phyloP scores from a whole-genome alignment of 2,797 vertebrate genomes.

The Selene dorsalis region DNA sequence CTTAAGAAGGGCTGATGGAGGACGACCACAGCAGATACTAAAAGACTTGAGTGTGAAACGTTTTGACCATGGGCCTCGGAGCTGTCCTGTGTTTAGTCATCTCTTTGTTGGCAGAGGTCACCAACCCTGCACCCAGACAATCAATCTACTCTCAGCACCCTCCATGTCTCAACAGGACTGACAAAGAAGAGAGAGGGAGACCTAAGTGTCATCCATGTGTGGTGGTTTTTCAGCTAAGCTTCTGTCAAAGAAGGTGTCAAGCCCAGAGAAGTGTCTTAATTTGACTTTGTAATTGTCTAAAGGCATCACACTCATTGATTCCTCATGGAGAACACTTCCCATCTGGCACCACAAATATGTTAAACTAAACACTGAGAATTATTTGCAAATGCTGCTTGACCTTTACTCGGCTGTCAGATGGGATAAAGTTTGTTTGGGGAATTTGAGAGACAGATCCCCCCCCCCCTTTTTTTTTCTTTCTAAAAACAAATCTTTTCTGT shows the following conservation, averaged over 20 bases:
- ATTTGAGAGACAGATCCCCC: not conserved
- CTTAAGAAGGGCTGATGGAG: constrained; percentile 19
- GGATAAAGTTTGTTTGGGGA: not conserved
- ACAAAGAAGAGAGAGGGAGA: constrained; percentile 46
- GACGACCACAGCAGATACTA: not conserved
- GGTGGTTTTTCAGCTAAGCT: constrained; percentile 30
- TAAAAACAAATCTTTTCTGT: not conserved
- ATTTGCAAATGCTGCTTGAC: constrained; percentile 50
- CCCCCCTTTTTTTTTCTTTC: not conserved
- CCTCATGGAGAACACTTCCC: constrained; percentile 41
- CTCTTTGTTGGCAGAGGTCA: constrained; percentile 63
- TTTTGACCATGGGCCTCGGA: constrained; percentile 32
- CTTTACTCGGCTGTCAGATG: constrained; percentile 40
- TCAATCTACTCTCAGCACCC: constrained; percentile 66
- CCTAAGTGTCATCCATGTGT: constrained; percentile 18
- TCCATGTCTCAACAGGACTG: constrained; percentile 27
- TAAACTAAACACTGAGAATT: constrained; percentile 43
- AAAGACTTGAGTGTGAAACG: constrained; percentile 22
- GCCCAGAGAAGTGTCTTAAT: constrained; percentile 45
- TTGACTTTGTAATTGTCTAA: constrained; percentile 61
- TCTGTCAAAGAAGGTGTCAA: constrained; percentile 49
- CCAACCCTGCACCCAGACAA: constrained; percentile 57
- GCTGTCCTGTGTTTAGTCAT: constrained; percentile 22
- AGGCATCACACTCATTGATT: constrained; percentile 53
- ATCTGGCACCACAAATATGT: constrained; percentile 45